Evolutionary conservation across 2,888 invertebrate genomes (phyloP).

Genomic region (Trichopoda pennipes): DNA sequence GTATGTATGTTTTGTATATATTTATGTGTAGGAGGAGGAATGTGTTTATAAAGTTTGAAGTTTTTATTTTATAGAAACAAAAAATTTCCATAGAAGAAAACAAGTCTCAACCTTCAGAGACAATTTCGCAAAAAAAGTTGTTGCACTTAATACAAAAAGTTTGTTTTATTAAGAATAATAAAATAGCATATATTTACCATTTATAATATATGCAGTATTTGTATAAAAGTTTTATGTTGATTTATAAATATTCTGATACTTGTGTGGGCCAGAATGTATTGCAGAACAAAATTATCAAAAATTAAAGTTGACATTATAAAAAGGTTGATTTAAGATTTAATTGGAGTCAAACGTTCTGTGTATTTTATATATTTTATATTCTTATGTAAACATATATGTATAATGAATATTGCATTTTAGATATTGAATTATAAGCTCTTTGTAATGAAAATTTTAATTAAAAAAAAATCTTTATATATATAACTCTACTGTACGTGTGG

Average conservation of each 20-base stretch:
- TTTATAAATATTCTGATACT: neutral
- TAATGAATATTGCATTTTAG: no score
- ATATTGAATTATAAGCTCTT: no score
- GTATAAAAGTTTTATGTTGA: conserved; percentile 45
- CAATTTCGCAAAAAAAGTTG: conserved; percentile 60
- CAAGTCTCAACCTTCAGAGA: conserved; percentile 57
- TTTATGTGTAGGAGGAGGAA: neutral
- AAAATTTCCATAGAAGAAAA: conserved; percentile 34
- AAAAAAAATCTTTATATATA: no score
- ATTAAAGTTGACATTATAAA: conserved; percentile 31
- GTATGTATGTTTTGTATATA: neutral
- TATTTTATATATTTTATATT: neutral
- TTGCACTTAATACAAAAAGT: conserved; percentile 58
- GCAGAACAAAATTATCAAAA: neutral
- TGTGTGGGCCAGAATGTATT: neutral
- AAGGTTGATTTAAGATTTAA: conserved; percentile 38
- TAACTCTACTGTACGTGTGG: no score
- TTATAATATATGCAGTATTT: conserved; percentile 21
- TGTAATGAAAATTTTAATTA: no score
- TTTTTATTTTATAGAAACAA: conserved; percentile 19
- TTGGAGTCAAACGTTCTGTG: conserved; percentile 33
- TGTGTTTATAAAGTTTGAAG: conserved; percentile 38
- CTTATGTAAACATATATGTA: no score
- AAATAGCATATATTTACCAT: conserved; percentile 14
- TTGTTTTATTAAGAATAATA: conserved; percentile 17